Evolutionary conservation across 2,113 vertebrate genomes (phyloP).

Genomic region (Mandrillus leucophaeus): DNA sequence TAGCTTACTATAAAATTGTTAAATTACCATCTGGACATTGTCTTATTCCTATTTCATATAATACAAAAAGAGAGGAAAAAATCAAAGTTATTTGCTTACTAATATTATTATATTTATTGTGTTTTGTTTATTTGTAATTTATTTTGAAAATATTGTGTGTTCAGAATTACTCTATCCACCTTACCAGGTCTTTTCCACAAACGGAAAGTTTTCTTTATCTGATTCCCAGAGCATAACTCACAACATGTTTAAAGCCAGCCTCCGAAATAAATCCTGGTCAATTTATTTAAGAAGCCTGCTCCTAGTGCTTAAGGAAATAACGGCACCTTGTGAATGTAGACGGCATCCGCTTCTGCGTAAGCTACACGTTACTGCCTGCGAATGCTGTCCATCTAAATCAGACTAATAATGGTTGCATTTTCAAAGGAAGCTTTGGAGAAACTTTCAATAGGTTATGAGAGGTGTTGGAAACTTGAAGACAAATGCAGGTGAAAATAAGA

Average conservation of each 20-base stretch:
- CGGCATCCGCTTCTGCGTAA: background rate
- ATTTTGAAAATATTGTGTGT: background rate
- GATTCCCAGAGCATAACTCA: background rate
- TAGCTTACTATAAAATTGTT: background rate
- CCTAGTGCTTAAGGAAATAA: fast-evolving
- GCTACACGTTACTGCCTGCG: background rate
- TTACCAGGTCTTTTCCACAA: background rate
- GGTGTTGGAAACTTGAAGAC: background rate
- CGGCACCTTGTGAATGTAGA: fast-evolving
- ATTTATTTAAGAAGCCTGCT: background rate
- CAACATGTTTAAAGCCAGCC: background rate
- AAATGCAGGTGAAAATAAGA: background rate
- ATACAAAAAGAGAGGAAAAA: background rate
- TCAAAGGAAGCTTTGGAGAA: background rate
- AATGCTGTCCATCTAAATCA: background rate
- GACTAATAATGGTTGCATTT: background rate
- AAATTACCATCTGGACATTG: background rate
- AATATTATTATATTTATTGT: background rate
- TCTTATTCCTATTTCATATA: background rate
- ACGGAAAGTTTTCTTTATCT: background rate
- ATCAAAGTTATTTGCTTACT: background rate
- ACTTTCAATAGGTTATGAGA: background rate
- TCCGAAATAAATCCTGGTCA: too few species aligned
- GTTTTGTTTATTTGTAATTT: background rate
- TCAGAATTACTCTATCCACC: background rate